phyloP scores from a whole-genome alignment of 1,140 invertebrate genomes.

The Ylistrum balloti region DNA sequence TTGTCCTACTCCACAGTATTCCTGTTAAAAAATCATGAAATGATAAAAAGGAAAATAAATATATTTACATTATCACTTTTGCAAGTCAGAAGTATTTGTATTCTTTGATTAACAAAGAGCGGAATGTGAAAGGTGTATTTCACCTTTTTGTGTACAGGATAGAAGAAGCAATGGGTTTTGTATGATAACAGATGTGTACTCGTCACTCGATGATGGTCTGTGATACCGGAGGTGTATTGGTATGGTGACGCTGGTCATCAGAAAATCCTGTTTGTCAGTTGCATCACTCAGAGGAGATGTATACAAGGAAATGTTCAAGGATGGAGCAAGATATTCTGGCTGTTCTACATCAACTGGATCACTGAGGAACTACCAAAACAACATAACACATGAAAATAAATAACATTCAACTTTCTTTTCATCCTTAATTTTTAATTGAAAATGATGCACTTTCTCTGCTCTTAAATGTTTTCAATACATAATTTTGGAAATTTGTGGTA shows the following conservation, averaged over 20 bases:
- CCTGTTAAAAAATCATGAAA: too few species aligned
- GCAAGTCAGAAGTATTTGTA: too few species aligned
- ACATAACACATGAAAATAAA: background rate
- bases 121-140: background rate
- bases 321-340: conserved; percentile 64
- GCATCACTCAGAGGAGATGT: background rate
- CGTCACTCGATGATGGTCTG: conserved; percentile 51
- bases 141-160: conserved; percentile 56
- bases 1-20: too few species aligned
- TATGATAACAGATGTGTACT: conserved; percentile 50
- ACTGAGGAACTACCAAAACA: conserved; percentile 50
- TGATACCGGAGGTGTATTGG: conserved; percentile 73
- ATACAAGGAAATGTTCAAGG: conserved; percentile 61
- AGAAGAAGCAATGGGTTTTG: conserved; percentile 56
- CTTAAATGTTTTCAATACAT: too few species aligned
- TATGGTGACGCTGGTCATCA: conserved; percentile 60
- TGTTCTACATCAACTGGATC: conserved; percentile 67
- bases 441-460: too few species aligned
- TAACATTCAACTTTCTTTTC: too few species aligned
- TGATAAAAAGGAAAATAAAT: too few species aligned
- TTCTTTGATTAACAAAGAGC: too few species aligned
- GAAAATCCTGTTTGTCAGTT: background rate
- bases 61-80: too few species aligned
- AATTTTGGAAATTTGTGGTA: too few species aligned
- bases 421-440: too few species aligned